Evolutionary conservation across 2,113 vertebrate species (phyloP).

Genomic region (Cettia cetti): DNA sequence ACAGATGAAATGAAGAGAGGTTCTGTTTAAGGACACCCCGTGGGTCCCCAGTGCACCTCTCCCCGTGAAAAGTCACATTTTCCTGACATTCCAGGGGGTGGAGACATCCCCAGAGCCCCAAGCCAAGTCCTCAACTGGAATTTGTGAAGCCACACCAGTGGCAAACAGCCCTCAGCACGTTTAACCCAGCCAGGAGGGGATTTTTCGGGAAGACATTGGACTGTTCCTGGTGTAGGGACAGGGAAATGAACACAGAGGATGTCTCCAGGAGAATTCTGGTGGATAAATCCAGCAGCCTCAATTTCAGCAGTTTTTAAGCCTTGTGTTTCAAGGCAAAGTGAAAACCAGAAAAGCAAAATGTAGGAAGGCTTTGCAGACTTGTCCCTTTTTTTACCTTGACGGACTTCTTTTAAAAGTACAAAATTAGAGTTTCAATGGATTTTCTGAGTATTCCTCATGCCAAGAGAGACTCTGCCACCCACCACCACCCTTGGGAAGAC

Average conservation of each 20-base stretch:
- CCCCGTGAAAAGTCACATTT: neutral
- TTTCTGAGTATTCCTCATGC: neutral
- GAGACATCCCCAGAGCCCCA: accelerated
- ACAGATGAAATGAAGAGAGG: neutral
- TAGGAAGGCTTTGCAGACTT: neutral
- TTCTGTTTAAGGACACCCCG: accelerated
- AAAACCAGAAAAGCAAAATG: neutral
- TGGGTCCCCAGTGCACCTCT: accelerated
- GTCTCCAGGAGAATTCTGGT: accelerated
- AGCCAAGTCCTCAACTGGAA: neutral
- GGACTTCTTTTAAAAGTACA: neutral
- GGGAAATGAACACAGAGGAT: neutral
- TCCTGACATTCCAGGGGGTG: accelerated
- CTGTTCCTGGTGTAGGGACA: neutral
- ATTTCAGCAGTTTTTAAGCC: neutral
- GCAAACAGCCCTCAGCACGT: accelerated
- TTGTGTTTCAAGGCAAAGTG: neutral
- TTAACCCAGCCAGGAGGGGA: neutral
- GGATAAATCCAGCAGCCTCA: neutral
- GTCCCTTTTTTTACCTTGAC: neutral
- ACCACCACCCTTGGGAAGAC: neutral
- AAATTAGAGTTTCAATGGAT: neutral
- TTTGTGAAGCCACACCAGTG: neutral
- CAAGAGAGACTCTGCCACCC: neutral
- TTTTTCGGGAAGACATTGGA: neutral